A percentile compares a stretch with the other conserved stretches of the same genome.
Evolutionary conservation across 2,113 vertebrate genomes (phyloP).

Genomic region (Chloroceryle aenea): DNA sequence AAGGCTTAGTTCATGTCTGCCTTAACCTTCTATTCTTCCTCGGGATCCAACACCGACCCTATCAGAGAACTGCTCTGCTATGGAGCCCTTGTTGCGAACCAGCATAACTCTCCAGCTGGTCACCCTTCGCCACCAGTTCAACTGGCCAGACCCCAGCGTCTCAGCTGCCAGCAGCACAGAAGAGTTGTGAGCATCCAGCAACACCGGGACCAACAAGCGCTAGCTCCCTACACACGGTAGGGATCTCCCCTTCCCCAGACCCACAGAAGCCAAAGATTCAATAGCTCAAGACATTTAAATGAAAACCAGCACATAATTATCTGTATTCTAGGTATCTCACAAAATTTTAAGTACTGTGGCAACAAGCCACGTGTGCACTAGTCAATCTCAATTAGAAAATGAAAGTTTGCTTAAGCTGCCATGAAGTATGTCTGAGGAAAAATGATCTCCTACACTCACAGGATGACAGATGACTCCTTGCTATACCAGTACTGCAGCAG

Average conservation of each 20-base stretch:
- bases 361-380: not conserved
- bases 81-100: not conserved
- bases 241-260: not conserved
- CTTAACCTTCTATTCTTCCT: not conserved
- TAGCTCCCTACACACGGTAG: accelerated
- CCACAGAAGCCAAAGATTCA: not conserved
- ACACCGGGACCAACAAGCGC: not conserved
- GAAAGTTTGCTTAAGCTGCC: not conserved
- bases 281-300: not conserved
- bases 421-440: not conserved
- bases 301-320: not conserved
- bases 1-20: not conserved
- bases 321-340: not conserved
- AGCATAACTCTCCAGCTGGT: not conserved
- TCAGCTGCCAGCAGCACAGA: not conserved
- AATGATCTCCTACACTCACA: not conserved
- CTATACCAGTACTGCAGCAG: not conserved
- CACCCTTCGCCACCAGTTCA: not conserved
- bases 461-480: not conserved
- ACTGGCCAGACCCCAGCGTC: not conserved
- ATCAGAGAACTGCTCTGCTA: not conserved
- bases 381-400: not conserved
- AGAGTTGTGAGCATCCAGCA: accelerated
- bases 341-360: not conserved
- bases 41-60: accelerated